Evolutionary conservation across 64 coral and sea anemone genomes (phyloP).

Genomic region (Orbicella faveolata): DNA sequence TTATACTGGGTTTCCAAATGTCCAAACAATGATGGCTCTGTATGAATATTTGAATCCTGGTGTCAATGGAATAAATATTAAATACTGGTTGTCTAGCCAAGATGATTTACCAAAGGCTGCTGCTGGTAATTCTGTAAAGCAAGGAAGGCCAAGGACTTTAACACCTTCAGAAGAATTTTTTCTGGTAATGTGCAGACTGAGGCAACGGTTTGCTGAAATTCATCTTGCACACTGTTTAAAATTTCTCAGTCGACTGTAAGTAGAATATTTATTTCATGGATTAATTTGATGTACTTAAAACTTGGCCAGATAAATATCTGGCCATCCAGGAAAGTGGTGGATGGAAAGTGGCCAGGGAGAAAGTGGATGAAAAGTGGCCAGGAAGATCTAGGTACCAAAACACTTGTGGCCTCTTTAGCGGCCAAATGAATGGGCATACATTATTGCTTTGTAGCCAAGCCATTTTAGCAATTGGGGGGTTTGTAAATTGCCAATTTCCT

Average conservation of each 20-base stretch:
- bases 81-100: constrained; percentile 16
- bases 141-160: constrained; percentile 30
- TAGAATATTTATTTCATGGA: constrained; percentile 48
- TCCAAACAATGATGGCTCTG: constrained; percentile 1
- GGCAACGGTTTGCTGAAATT: constrained; percentile 39
- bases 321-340: constrained; percentile 15
- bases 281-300: constrained; percentile 49
- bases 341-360: neutral
- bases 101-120: neutral
- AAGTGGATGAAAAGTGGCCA: too few species aligned
- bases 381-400: too few species aligned
- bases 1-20: constrained; percentile 12
- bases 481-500: too few species aligned
- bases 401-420: too few species aligned
- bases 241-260: constrained; percentile 34
- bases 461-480: too few species aligned
- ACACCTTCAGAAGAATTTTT: constrained; percentile 25
- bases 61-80: neutral
- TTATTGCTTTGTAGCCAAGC: too few species aligned
- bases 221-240: constrained; percentile 33
- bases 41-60: constrained; percentile 22
- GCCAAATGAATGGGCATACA: too few species aligned
- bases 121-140: neutral
- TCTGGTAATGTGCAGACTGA: constrained; percentile 15
- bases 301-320: constrained; percentile 25